Base-by-base conservation (phyloP, 1,140 invertebrate genomes). In the Drosophila lacertosa region DNA sequence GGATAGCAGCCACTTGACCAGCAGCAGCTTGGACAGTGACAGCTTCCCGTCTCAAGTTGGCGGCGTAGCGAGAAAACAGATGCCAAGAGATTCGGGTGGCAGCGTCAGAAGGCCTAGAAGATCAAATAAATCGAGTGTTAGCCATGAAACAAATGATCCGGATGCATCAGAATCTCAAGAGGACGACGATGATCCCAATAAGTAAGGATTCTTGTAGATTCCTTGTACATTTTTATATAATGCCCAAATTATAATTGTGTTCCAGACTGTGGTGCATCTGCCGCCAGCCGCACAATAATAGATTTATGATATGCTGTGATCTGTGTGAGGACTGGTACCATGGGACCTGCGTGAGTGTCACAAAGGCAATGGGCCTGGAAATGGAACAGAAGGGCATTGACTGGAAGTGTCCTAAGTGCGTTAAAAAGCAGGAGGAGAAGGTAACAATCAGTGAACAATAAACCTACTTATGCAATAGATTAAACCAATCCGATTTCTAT, bases 281-380 rank as follows among this genome's bases (percentile, higher is more conserved):
- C 90, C 95, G 96, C 79, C 96, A 97, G 83, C 98, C 98, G 0
- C 97, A 99, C 91, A 97, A 98, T 81, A 98, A 98, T 92, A 94
- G 97, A 26, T 99, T 99, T 91, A 99, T 99, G 98, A 99, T 99
- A 86, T 98, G 97, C 90, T 99, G 98, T 91, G 98, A 99, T 91
- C 94, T 94, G 1, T 99, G 98, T 92, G 96, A 98, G 91, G 97
- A 99, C 82, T 99, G 98, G 98, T 99, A 97, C 89, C 98, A 99
- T 92, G 98, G 98, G 5, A 97, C 96, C 82, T 99, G 98, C 92
- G 98, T 99, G 4, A 97, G 97, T 66, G 95, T 99, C 4, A 98
- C 97, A 11, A 97, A 97, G 92, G 94, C 94, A 1, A 96, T 97
- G 95, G 95, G 96, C 11, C 94, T 96, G 82, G 95, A 97, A 91